Base-by-base conservation (phyloP, 2,797 vertebrate species). In the Epinephelus coioides region DNA sequence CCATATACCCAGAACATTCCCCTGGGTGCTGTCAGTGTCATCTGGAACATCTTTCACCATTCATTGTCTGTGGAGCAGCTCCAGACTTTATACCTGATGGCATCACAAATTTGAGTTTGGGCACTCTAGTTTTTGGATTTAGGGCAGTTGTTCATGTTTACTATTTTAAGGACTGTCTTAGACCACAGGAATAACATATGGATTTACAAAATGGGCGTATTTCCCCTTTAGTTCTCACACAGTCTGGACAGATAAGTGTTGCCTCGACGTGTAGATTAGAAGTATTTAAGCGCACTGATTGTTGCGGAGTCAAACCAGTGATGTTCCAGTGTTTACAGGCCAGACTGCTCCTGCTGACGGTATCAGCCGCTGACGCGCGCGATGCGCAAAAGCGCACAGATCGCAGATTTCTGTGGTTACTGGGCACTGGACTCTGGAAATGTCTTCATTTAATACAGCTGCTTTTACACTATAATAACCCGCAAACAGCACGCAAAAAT, bases 361-460 rank as follows among this genome's bases (percentile, higher is more conserved):
- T 18, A 23, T 23, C 43, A 34, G 50, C 63, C 14, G 21, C 40
- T 40, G 63, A 71, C 11, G 73, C 53, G 76, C 72, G 25, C 61
- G 18, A 56, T 72, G 88, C 84, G 89, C 66, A 86, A 88, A 84
- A 73, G 68, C 81, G 88, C 90, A 75, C 60, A 6, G 38, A 66
- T 25, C 18, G 7, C 43, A 10, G n/a, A 21, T 49, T 44, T 63
- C 7, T 61, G 66, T 67, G 25, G 54, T 44, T 56, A 40, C 43
- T 23, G 19, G 5, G 9, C 40, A 60, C 38, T 21, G 18, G 11
- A 53, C 6, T 21, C 46, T 65, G 3, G 27, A 5, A 2, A 6
- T 4, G 12, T 63, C 0, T 13, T 51, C 1, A 51, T 34, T 50
- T 17, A 14, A 50, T 47, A 8, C 2, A 2, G 2, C 2, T 6